Base-by-base conservation (phyloP, 2,797 vertebrate species). In the Mastacembelus armatus region DNA sequence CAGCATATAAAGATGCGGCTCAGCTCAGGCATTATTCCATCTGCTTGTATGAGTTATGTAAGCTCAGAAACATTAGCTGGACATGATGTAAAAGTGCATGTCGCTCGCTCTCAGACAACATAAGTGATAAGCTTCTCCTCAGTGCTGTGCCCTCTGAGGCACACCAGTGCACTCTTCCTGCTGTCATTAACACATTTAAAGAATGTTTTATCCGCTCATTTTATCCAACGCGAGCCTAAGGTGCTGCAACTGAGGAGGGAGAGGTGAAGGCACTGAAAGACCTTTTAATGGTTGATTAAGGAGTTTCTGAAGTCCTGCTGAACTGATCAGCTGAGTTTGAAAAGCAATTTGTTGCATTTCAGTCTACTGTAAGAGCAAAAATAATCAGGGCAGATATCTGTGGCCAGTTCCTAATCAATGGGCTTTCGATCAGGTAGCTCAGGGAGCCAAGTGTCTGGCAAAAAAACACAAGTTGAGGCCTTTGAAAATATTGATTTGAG, bases 121-220 rank as follows among this genome's bases (percentile, higher is more conserved):
- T 27, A 32, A 32, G 6, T 5, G 9, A 9, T 35, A 55, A n/a
- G n/a, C n/a, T 14, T 30, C 21, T 35, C 22, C 9, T 16, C 3
- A 4, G 2, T 24, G 30, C 22, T 48, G 9, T 67, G 39, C 40
- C 54, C 29, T 71, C 67, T 49, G 14, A 42, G 52, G 12, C 15
- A 21, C 39, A 77, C 77, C 72, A 19, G 74, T 82, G 50, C 40
- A 8, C 33, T 8, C 14, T 0, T 42, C 26, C 59, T 7, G 14
- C 59, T 33, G 15, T 50, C 60, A 50, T 33, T 27, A 76, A 29
- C 43, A 66, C 69, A 18, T 40, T 70, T 58, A 69, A 73, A 65
- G 47, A 62, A 33, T 50, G 24, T 33, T 60, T 63, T 26, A 54
- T 40, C 54, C 26, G 40, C 52, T 22, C 12, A 30, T 33, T 57